Base-by-base conservation (phyloP, 2,113 vertebrate genomes). In the Nansenia antarctica region DNA sequence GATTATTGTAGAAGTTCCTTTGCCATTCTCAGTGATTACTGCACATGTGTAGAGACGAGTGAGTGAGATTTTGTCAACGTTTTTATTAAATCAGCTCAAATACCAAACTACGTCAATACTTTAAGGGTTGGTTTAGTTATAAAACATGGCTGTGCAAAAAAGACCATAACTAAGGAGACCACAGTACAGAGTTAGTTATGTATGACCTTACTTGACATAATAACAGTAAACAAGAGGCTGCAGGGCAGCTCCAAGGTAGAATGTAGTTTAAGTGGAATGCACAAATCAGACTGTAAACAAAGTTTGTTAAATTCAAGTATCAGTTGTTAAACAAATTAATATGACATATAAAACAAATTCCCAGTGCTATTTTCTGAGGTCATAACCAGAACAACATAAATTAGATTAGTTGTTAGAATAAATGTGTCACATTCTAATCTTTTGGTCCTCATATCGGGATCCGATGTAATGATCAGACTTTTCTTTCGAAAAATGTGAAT, bases 301-400 rank as follows among this genome's bases (percentile, higher is more conserved):
- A 52, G 65, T 78, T 78, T 79, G 76, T 70, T 75, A 68, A 9
- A 52, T 89, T 91, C 87, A 91, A 91, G 88, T 91, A 86, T 82
- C 66, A 52, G 27, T 72, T 24, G 1, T 52, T 37, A 53, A 70
- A 65, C n/a, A 71, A 27, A 29, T 62, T 9, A 55, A 32, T 58
- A 26, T n/a, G 31, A 54, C 24, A 22, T 52, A 62, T 24, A 70
- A 74, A n/a, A 45, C 47, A 58, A 49, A 63, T 20, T 18, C 26
- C 6, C 55, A 71, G 27, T 62, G 54, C 74, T 77, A 37, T 64
- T 34, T n/a, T 75, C 70, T 80, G 83, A 88, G 76, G 77, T 81
- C 69, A 67, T 47, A 39, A 74, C 26, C 80, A 78, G 74, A 7
- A 73, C n/a, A 80, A 68, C 77, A 64, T 14, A 77, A 26, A 67